phyloP scores from a whole-genome alignment of 2,888 invertebrate species.

The Apodemia zela region DNA sequence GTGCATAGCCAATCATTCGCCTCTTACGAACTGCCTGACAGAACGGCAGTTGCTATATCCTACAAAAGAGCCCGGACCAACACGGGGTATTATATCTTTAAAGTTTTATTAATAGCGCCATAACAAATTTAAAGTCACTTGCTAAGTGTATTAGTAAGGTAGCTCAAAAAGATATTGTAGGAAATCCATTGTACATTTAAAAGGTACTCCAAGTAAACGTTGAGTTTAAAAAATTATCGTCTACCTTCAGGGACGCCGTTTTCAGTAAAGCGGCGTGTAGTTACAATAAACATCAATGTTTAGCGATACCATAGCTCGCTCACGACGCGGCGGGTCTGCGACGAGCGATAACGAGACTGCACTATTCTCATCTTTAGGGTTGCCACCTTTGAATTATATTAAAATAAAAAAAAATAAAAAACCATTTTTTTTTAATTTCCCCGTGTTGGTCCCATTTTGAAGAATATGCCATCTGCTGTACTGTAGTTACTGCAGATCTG shows the following conservation, averaged over 20 bases:
- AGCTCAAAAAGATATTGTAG: conserved; percentile 1
- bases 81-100: too few relatives aligned
- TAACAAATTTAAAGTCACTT: not conserved
- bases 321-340: conserved; percentile 35
- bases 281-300: conserved; percentile 22
- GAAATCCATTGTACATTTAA: conserved; percentile 5
- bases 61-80: too few relatives aligned
- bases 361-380: conserved; percentile 39
- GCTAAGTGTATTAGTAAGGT: not conserved
- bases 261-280: conserved; percentile 3
- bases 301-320: conserved; percentile 20
- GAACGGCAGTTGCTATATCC: too few relatives aligned
- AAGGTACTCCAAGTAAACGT: conserved; percentile 5
- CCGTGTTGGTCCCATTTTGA: too few relatives aligned
- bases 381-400: conserved; percentile 24
- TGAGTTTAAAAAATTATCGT: conserved; percentile 5
- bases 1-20: too few relatives aligned
- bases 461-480: too few relatives aligned
- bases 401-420: too few relatives aligned
- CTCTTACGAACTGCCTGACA: too few relatives aligned
- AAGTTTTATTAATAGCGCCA: not conserved
- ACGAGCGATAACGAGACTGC: conserved; percentile 44
- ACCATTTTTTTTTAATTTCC: too few relatives aligned
- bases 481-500: too few relatives aligned
- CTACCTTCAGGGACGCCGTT: not conserved